Conservation (phyloP, 2,888 invertebrate species). For the Ptilodon capucinus region DNA sequence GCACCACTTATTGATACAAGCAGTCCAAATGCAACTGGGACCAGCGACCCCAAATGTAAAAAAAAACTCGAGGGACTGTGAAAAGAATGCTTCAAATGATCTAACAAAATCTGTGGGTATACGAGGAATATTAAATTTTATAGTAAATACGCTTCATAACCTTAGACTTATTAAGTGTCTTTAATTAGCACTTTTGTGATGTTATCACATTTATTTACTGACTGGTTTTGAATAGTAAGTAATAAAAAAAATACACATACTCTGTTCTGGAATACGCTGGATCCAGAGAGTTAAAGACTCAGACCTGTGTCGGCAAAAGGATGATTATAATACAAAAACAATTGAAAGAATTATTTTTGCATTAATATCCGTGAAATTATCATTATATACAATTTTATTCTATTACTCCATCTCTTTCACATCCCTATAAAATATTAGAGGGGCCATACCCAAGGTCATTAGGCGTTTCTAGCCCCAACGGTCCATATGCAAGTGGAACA, state of each 20-base stretch:
- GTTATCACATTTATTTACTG: no score
- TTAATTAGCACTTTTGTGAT: no score
- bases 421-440: constrained; percentile 4
- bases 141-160: no score
- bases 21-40: background rate
- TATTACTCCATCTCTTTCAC: background rate
- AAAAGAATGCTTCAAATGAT: background rate
- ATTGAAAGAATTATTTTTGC: background rate
- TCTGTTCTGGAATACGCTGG: no score
- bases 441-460: constrained; percentile 37
- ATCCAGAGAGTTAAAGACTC: no score
- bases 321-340: background rate
- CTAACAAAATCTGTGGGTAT: no score
- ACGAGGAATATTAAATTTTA: no score
- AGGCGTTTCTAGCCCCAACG: constrained; percentile 34
- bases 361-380: background rate
- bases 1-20: constrained; percentile 24
- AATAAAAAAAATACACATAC: no score
- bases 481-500: constrained; percentile 71
- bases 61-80: background rate
- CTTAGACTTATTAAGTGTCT: no score
- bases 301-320: no score
- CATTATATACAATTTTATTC: background rate
- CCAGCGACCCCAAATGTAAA: background rate
- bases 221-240: no score